Evolutionary conservation across 2,888 invertebrate species (phyloP).

Genomic region (Diogma glabrata): DNA sequence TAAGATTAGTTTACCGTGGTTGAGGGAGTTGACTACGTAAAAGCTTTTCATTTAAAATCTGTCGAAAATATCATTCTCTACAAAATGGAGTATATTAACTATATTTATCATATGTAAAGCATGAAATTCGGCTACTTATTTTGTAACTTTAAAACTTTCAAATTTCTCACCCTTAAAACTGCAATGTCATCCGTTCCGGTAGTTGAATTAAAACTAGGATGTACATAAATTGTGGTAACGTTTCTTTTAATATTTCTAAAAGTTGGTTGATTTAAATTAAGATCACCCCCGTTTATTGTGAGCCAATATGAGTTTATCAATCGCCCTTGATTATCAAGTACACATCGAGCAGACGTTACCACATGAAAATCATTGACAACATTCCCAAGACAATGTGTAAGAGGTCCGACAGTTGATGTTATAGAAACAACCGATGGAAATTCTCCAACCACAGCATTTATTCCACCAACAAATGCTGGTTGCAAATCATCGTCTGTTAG

Average conservation of each 20-base stretch:
- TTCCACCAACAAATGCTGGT: neutral
- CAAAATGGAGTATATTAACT: too few relatives aligned
- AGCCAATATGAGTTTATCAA: constrained; percentile 13
- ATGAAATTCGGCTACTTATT: too few relatives aligned
- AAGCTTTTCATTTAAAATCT: too few relatives aligned
- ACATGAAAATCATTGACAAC: constrained; percentile 12
- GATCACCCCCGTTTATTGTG: constrained; percentile 15
- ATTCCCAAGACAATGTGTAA: constrained; percentile 10
- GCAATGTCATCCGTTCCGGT: constrained; percentile 13
- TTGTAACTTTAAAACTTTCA: too few relatives aligned
- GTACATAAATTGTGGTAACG: constrained; percentile 13
- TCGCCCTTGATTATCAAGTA: neutral
- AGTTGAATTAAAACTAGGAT: constrained; percentile 13
- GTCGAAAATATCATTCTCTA: too few relatives aligned
- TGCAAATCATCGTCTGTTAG: neutral
- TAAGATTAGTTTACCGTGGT: too few relatives aligned
- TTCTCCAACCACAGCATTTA: constrained; percentile 4
- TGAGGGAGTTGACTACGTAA: too few relatives aligned
- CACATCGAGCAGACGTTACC: constrained; percentile 15
- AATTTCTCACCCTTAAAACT: constrained; percentile 9
- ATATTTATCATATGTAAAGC: too few relatives aligned
- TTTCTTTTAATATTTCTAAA: constrained; percentile 12
- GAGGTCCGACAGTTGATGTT: neutral
- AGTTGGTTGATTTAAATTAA: constrained; percentile 12
- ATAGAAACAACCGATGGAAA: constrained; percentile 12